Percentiles rank a stretch among this genome's conserved stretches.
Conservation (phyloP, 2,113 vertebrate genomes). For the Neolamprologus modestus region DNA sequence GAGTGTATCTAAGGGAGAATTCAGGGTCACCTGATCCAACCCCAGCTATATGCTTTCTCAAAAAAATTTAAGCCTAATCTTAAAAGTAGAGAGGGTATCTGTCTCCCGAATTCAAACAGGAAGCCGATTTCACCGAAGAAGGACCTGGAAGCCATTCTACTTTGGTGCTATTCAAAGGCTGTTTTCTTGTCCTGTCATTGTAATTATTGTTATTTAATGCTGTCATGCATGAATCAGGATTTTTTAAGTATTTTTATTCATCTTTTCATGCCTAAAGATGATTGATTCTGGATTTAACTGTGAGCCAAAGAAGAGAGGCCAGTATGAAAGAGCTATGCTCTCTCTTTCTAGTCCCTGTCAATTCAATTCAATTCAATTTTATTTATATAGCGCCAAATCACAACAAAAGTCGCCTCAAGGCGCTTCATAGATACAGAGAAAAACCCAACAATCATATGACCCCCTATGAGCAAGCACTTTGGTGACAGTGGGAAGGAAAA, state of each 20-base stretch:
- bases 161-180: not conserved
- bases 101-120: rapidly evolving
- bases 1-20: not conserved
- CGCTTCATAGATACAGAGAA: too few relatives aligned
- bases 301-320: not conserved
- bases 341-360: not conserved
- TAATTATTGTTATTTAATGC: not conserved
- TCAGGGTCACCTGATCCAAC: not conserved
- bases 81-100: not conserved
- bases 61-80: not conserved
- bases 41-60: not conserved
- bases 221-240: not conserved
- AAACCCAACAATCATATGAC: too few relatives aligned
- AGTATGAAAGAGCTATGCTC: not conserved
- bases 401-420: too few relatives aligned
- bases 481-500: too few relatives aligned
- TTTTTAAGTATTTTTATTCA: not conserved
- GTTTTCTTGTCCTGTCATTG: not conserved
- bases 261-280: not conserved
- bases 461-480: too few relatives aligned
- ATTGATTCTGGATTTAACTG: not conserved
- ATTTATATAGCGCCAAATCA: too few relatives aligned
- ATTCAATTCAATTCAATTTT: too few relatives aligned
- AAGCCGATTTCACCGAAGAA: not conserved
- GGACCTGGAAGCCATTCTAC: not conserved